phyloP scores from a whole-genome alignment of 1,140 invertebrate species.

The Thaumetopoea pityocampa region DNA sequence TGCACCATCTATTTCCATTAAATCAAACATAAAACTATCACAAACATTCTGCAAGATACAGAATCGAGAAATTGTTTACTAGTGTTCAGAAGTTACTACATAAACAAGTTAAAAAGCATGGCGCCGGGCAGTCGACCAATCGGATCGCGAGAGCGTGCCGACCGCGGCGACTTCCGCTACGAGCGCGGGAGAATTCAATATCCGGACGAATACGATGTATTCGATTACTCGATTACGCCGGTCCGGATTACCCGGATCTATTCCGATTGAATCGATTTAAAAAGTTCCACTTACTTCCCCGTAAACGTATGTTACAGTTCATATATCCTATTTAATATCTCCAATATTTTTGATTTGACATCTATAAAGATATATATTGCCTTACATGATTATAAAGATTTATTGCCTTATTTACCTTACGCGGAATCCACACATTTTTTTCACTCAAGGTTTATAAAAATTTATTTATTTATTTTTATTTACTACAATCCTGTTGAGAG shows the following conservation, averaged over 20 bases:
- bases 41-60: slow-evolving; percentile 4
- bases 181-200: slow-evolving; percentile 64
- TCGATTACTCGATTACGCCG: slow-evolving; percentile 54
- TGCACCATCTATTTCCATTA: too few species aligned
- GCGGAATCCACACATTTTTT: too few species aligned
- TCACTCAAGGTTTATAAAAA: too few species aligned
- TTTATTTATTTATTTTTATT: too few species aligned
- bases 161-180: slow-evolving; percentile 49
- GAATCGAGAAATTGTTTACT: slow-evolving; percentile 32
- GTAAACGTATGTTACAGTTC: too few species aligned
- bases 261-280: slow-evolving; percentile 21
- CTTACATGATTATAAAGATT: too few species aligned
- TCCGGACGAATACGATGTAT: slow-evolving; percentile 60
- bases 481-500: too few species aligned
- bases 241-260: slow-evolving; percentile 27
- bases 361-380: not conserved
- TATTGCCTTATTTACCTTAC: too few species aligned
- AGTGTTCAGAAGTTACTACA: slow-evolving; percentile 35
- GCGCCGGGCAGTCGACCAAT: slow-evolving; percentile 44
- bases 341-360: not conserved
- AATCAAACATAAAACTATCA: slow-evolving; percentile 4
- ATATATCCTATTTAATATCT: not conserved
- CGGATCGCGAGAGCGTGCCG: slow-evolving; percentile 29
- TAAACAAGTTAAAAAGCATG: slow-evolving; percentile 63
- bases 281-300: too few species aligned